A percentile compares a stretch with the other conserved stretches of the same genome.
Evolutionary conservation across 2,113 vertebrate species (phyloP).

Genomic region (Campylomormyrus tamandua): DNA sequence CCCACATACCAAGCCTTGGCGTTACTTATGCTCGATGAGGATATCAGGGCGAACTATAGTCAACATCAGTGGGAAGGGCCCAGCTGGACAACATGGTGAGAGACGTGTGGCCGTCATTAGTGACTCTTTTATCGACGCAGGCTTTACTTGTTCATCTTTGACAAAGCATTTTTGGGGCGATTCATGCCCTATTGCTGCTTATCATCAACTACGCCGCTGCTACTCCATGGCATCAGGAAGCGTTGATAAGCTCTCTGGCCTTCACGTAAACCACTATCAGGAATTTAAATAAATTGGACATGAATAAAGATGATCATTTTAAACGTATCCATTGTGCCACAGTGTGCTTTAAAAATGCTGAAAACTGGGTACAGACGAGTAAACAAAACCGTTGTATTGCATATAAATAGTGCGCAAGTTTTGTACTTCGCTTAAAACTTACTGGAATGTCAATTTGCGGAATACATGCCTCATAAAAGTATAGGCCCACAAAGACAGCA

Average conservation of each 20-base stretch:
- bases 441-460: neutral
- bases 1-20: slow-evolving; percentile 43
- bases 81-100: slow-evolving; percentile 53
- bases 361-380: too few species aligned
- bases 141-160: slow-evolving; percentile 48
- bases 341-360: neutral
- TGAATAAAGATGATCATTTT: neutral
- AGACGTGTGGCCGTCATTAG: slow-evolving; percentile 61
- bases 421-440: neutral
- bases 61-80: slow-evolving; percentile 49
- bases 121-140: slow-evolving; percentile 41
- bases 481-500: neutral
- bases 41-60: slow-evolving; percentile 47
- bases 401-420: neutral
- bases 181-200: slow-evolving; percentile 51
- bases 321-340: neutral
- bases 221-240: slow-evolving; percentile 48
- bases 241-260: neutral
- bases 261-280: neutral
- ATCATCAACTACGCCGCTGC: slow-evolving; percentile 43
- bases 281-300: neutral
- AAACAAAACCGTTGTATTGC: too few species aligned
- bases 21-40: slow-evolving; percentile 48
- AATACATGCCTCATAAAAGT: neutral
- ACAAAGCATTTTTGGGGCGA: slow-evolving; percentile 49